phyloP scores from a whole-genome alignment of 2,797 vertebrate genomes.

The Benthosema pterotum region DNA sequence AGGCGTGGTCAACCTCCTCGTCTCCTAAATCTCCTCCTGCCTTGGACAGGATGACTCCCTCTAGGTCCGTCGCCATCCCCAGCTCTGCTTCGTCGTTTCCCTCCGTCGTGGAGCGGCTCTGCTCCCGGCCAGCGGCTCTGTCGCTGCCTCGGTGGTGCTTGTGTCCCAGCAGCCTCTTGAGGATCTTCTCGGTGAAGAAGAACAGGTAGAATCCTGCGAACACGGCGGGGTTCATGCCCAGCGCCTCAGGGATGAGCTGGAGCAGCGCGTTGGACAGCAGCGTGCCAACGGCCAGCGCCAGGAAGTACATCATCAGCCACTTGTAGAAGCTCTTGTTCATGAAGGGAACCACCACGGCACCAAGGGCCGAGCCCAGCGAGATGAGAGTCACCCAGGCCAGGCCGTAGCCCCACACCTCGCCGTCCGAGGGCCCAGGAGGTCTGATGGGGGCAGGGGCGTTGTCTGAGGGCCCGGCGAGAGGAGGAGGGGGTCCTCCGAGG shows the following conservation, averaged over 20 bases:
- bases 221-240: slow-evolving; percentile 91
- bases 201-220: slow-evolving; percentile 98
- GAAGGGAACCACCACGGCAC: slow-evolving; percentile 97
- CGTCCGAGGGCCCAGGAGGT: slow-evolving; percentile 74
- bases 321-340: slow-evolving; percentile 99
- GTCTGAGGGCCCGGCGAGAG: too few relatives aligned
- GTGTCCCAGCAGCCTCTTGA: slow-evolving; percentile 92
- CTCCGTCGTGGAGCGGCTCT: too few relatives aligned
- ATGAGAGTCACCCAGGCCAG: slow-evolving; percentile 97
- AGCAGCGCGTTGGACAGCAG: slow-evolving; percentile 99
- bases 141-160: slow-evolving; percentile 85
- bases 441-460: too few relatives aligned
- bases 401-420: slow-evolving; percentile 97
- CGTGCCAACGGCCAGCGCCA: slow-evolving; percentile 99
- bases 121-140: slow-evolving; percentile 57
- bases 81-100: too few relatives aligned
- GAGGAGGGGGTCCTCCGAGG: too few relatives aligned
- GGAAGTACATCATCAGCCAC: slow-evolving; percentile 98
- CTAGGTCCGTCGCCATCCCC: too few relatives aligned
- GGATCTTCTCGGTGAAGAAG: slow-evolving; percentile 96
- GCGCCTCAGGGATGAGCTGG: slow-evolving; percentile 99
- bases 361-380: slow-evolving; percentile 96
- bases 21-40: too few relatives aligned
- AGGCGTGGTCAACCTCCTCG: too few relatives aligned
- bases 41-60: too few relatives aligned